A percentile compares a stretch with the other conserved stretches of the same genome.
These are phyloP conservation scores for Andrena chrysosceles DNA, from an alignment of 2,888 invertebrate species.

Conservation along the genomic window DNA sequence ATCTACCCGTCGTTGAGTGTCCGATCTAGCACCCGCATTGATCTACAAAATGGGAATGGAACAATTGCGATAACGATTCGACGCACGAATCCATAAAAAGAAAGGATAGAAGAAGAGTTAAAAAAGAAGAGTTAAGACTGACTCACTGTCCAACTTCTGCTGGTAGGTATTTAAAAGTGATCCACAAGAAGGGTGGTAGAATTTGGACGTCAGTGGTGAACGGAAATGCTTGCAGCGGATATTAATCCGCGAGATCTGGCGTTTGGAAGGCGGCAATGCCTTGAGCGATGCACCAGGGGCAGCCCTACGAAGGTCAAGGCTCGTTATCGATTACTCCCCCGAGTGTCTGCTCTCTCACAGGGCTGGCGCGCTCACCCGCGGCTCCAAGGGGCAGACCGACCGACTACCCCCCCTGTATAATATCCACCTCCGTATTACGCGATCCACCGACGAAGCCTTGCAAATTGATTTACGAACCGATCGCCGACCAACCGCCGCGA, in stretches of 20 bases:
- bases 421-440: constrained; percentile 44
- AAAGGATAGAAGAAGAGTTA: too few relatives aligned
- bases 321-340: constrained; percentile 68
- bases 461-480: constrained; percentile 61
- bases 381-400: constrained; percentile 13
- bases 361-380: constrained; percentile 30
- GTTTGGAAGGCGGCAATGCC: constrained; percentile 16
- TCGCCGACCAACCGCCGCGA: constrained; percentile 9
- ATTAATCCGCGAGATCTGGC: constrained; percentile 45
- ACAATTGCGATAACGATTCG: constrained; percentile 8
- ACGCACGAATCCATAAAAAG: background rate
- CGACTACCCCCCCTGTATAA: constrained; percentile 4
- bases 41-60: constrained; percentile 3
- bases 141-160: too few relatives aligned
- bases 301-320: constrained; percentile 73
- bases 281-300: constrained; percentile 60
- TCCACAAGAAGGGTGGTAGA: too few relatives aligned
- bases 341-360: constrained; percentile 60
- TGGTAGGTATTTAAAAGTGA: too few relatives aligned
- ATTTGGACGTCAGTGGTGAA: too few relatives aligned
- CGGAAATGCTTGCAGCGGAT: constrained; percentile 3
- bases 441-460: constrained; percentile 42
- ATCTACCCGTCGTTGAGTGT: background rate
- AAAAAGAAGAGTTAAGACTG: too few relatives aligned
- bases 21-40: background rate